Percentiles rank a stretch among this genome's conserved stretches.
These are phyloP conservation scores for Zele albiditarsus DNA, from an alignment of 2,888 invertebrate species.

Conservation along the genomic window DNA sequence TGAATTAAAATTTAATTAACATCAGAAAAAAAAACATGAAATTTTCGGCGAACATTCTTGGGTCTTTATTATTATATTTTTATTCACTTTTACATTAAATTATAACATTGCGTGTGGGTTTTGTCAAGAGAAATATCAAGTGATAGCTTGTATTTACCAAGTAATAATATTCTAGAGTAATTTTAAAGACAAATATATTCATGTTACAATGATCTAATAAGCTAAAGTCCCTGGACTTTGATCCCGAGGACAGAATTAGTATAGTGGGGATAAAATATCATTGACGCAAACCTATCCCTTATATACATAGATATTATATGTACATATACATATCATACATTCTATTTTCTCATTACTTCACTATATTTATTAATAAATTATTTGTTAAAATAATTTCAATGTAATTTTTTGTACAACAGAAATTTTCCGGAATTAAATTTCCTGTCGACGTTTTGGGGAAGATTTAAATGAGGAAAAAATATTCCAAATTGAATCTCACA, in stretches of 20 bases:
- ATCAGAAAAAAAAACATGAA: no score
- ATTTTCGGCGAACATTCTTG: no score
- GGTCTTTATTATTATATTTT: no score
- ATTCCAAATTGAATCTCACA: neutral
- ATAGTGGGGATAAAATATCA: slow-evolving; percentile 1
- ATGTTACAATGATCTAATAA: neutral
- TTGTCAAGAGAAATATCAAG: no score
- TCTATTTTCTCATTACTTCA: neutral
- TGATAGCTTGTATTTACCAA: neutral
- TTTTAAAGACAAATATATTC: neutral
- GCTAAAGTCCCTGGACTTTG: slow-evolving; percentile 8
- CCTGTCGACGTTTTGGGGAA: neutral
- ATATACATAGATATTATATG: neutral
- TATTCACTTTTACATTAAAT: no score
- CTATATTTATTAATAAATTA: neutral
- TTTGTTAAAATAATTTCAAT: neutral
- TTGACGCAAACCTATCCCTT: neutral
- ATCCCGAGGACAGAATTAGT: slow-evolving; percentile 4
- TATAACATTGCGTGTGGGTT: no score
- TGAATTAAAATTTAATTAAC: no score
- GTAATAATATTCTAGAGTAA: neutral
- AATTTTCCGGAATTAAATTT: neutral
- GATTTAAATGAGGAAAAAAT: neutral
- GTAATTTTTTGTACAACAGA: neutral
- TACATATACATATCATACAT: neutral